Conservation (phyloP, 1,140 invertebrate genomes). For the Meloidogyne hapla region DNA sequence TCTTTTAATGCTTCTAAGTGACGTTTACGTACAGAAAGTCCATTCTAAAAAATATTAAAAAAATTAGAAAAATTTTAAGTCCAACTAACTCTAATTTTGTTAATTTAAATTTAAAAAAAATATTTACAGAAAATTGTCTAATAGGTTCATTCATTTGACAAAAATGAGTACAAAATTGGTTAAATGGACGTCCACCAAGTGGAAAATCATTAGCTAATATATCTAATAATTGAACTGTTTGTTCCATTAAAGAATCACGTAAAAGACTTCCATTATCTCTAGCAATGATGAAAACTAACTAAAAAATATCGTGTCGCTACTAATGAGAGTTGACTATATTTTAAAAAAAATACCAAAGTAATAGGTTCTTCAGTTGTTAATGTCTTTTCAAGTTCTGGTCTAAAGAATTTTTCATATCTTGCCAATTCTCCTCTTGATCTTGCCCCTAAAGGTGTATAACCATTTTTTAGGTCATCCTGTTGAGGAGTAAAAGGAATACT, state of each 20-base stretch:
- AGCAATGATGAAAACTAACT: slow-evolving; percentile 35
- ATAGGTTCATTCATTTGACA: slow-evolving; percentile 46
- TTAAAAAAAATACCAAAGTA: neutral
- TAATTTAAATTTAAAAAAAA: neutral
- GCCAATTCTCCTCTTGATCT: slow-evolving; percentile 31
- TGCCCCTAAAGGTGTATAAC: slow-evolving; percentile 42
- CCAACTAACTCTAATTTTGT: too few relatives aligned
- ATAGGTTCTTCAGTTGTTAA: slow-evolving; percentile 3
- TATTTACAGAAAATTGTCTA: slow-evolving; percentile 41
- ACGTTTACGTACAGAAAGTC: slow-evolving; percentile 17
- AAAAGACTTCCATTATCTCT: slow-evolving; percentile 33
- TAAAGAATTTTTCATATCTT: slow-evolving; percentile 24
- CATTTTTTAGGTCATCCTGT: slow-evolving; percentile 48
- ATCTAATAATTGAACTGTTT: slow-evolving; percentile 39
- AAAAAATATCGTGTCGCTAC: slow-evolving; percentile 12
- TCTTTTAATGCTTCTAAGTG: slow-evolving; percentile 9
- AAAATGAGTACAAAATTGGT: slow-evolving; percentile 46
- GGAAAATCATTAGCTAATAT: slow-evolving; percentile 31
- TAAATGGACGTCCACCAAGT: slow-evolving; percentile 30
- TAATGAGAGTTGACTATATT: neutral
- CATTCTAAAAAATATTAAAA: slow-evolving; percentile 26
- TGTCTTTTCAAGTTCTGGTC: slow-evolving; percentile 3
- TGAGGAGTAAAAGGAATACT: slow-evolving; percentile 45
- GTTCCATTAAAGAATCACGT: slow-evolving; percentile 31
- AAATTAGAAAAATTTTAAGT: too few relatives aligned